A percentile compares a stretch with the other conserved stretches of the same genome.
phyloP scores from a whole-genome alignment of 2,113 vertebrate genomes.

The Nymphicus hollandicus region DNA sequence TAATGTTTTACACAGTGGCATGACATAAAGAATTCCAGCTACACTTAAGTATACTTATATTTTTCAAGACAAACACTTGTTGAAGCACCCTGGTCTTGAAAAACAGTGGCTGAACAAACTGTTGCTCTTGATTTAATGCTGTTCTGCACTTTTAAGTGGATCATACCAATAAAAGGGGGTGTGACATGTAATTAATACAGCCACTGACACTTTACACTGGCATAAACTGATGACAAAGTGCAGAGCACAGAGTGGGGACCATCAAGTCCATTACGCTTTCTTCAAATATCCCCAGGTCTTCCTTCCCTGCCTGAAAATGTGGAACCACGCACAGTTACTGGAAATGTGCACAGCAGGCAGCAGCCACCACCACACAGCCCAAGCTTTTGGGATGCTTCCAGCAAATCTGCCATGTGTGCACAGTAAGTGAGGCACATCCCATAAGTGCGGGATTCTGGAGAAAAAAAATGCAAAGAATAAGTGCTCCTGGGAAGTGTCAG shows the following conservation, averaged over 20 bases:
- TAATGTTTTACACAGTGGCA: background rate
- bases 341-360: background rate
- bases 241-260: background rate
- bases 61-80: slow-evolving; percentile 21
- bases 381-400: background rate
- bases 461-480: background rate
- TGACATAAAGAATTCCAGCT: background rate
- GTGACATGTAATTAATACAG: background rate
- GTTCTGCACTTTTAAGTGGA: background rate
- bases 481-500: background rate
- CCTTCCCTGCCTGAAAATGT: background rate
- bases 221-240: accelerated
- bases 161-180: background rate
- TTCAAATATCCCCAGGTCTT: background rate
- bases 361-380: background rate
- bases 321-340: accelerated
- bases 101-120: background rate
- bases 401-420: background rate
- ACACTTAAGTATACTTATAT: background rate
- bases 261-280: background rate
- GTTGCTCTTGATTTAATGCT: background rate
- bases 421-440: background rate
- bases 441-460: background rate
- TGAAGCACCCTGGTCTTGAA: background rate
- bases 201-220: background rate